A percentile compares a stretch with the other conserved stretches of the same genome.
Evolutionary conservation across 2,888 invertebrate species (phyloP).

Genomic region (Ctena decussata): DNA sequence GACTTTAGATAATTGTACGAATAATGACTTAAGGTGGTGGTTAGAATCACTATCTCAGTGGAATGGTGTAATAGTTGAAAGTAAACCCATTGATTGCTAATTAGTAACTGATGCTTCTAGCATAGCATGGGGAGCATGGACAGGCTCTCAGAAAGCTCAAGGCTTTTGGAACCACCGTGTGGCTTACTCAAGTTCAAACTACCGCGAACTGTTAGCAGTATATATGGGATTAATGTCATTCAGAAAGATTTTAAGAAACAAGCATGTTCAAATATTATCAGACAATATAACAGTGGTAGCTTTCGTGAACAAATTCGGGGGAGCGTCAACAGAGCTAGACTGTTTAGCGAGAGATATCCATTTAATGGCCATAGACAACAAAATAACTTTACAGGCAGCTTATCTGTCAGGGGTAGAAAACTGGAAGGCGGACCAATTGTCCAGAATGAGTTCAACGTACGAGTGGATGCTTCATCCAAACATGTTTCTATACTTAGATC

Average conservation of each 20-base stretch:
- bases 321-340: not conserved
- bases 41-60: not conserved
- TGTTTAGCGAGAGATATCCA: not conserved
- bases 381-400: too few relatives aligned
- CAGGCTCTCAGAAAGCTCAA: not conserved
- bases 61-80: not conserved
- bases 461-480: slow-evolving; percentile 1
- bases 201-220: slow-evolving; percentile 9
- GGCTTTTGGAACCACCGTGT: slow-evolving; percentile 10
- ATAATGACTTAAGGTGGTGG: slow-evolving; percentile 18
- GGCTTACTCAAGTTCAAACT: slow-evolving; percentile 2
- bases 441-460: not conserved
- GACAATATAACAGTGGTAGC: slow-evolving; percentile 15
- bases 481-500: not conserved
- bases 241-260: not conserved
- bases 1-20: not conserved
- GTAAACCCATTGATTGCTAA: not conserved
- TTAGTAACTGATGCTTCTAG: slow-evolving; percentile 11
- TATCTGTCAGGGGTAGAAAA: not conserved
- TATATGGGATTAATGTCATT: slow-evolving; percentile 1
- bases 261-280: slow-evolving; percentile 9
- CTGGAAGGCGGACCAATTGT: not conserved
- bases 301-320: slow-evolving; percentile 12
- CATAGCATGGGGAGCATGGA: slow-evolving; percentile 24
- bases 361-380: too few relatives aligned